Conservation (phyloP, 37 sponge, comb jelly and placozoan genomes). For the Theonella swinhoei region DNA sequence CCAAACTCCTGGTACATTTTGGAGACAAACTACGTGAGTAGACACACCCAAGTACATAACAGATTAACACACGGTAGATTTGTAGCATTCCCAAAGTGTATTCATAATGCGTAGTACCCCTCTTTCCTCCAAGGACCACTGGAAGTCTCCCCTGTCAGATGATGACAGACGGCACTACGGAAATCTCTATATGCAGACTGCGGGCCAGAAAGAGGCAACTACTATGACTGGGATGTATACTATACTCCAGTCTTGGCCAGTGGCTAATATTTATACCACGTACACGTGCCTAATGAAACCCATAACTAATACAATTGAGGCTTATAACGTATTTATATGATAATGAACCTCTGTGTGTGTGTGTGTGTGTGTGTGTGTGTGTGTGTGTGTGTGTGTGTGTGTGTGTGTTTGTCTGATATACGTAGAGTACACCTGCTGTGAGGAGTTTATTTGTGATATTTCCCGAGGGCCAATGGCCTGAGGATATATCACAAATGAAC, state of each 20-base stretch:
- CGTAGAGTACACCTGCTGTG: too few species aligned
- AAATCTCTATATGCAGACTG: constrained; percentile 35
- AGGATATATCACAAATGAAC: too few species aligned
- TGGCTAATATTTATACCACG: constrained; percentile 55
- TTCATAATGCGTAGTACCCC: too few species aligned
- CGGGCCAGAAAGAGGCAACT: constrained; percentile 53
- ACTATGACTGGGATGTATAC: constrained; percentile 22
- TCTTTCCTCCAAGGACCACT: constrained; percentile 47
- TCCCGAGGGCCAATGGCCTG: too few species aligned
- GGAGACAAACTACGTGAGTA: constrained; percentile 79
- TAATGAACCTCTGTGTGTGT: too few species aligned
- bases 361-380: too few species aligned
- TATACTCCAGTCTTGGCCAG: constrained; percentile 50
- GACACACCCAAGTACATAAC: not conserved
- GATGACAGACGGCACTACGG: constrained; percentile 76
- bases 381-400: too few species aligned
- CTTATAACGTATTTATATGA: constrained; percentile 65
- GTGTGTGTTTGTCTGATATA: too few species aligned
- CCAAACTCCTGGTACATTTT: constrained; percentile 62
- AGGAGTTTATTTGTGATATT: too few species aligned
- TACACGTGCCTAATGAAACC: constrained; percentile 63
- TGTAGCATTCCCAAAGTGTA: too few species aligned
- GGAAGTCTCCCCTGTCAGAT: constrained; percentile 30
- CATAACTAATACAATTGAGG: not conserved
- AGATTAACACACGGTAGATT: not conserved